phyloP scores from a whole-genome alignment of 2,888 invertebrate species.

The Apomyelois bistriatella region DNA sequence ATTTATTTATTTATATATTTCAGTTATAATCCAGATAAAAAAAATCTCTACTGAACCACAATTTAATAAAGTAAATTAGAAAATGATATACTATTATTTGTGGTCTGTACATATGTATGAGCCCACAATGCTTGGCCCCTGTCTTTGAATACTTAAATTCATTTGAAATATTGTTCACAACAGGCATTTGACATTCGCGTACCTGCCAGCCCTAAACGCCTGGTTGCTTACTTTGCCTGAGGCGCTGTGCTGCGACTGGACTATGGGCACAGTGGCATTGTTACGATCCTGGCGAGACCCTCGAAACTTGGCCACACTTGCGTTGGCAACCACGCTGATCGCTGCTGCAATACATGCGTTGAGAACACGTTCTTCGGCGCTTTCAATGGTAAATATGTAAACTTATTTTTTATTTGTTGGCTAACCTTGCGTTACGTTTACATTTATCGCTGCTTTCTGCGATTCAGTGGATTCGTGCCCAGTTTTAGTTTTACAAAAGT shows the following conservation, averaged over 20 bases:
- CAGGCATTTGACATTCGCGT: conserved; percentile 95
- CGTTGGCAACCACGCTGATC: conserved; percentile 82
- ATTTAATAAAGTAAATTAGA: too few relatives aligned
- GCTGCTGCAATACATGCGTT: conserved; percentile 76
- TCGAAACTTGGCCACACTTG: conserved; percentile 89
- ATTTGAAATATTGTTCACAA: too few relatives aligned
- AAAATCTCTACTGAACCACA: too few relatives aligned
- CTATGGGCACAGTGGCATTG: conserved; percentile 96
- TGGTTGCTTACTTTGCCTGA: conserved; percentile 95
- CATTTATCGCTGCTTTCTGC: conserved; percentile 19
- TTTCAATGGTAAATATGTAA: conserved; percentile 60
- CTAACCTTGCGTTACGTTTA: background rate
- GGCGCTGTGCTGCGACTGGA: conserved; percentile 98
- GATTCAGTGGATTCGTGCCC: too few relatives aligned
- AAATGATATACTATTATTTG: too few relatives aligned
- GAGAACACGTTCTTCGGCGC: conserved; percentile 61
- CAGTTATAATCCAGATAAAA: too few relatives aligned
- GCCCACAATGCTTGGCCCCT: too few relatives aligned
- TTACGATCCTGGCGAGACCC: conserved; percentile 88
- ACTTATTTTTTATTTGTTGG: background rate
- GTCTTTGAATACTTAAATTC: too few relatives aligned
- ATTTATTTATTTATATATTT: too few relatives aligned
- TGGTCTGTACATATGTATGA: too few relatives aligned
- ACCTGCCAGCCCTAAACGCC: conserved; percentile 93
- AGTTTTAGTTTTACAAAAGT: too few relatives aligned